Evolutionary conservation across 2,797 vertebrate genomes (phyloP), one percentile per base, ranked within the genome.

Genomic region (Etheostoma perlongum): DNA sequence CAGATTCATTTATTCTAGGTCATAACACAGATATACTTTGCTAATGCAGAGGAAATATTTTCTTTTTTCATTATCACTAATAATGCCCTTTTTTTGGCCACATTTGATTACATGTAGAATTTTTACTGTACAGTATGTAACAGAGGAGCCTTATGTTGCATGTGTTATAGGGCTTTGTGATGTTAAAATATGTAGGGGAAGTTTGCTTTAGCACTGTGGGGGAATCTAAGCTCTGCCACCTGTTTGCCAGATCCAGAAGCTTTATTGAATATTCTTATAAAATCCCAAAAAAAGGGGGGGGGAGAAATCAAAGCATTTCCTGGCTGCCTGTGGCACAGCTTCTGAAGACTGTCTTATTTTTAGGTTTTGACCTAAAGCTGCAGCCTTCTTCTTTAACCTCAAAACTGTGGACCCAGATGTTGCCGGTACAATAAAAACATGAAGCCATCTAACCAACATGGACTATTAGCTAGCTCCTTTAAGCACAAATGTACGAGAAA

Each of bases 261-360:
- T 94, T 94, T 92, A 91, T 93, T 94, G 87, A 94, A 94, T 95
- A 95, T 95, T 95, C 91, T 88, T 93, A 94, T 94, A 92, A 94
- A 94, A 91, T 85, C 36, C 83, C 91, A 90, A 90, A 92, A 87
- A 40, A 40, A 68, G 73, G 65, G 72, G 74, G 65, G 82, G 85
- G 84, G 82, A 88, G 86, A 90, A 93, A 95, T 94, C 94, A 95
- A 95, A 96, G 95, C 85, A 91, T 88, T 95, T 95, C 95, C 95
- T 96, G 93, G 85, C 92, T 88, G 93, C 92, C 92, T 89, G 90
- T 95, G 94, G 94, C 94, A 93, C 80, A 60, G 88, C 93, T 95
- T 96, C 94, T 94, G 92, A 95, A 93, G 93, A 93, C 88, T 19
- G 30, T 55, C 81, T 91, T 96, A 95, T 95, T 95, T 94, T 95